Base-by-base conservation (phyloP, 2,888 invertebrate genomes). In the Steromphala cineraria region DNA sequence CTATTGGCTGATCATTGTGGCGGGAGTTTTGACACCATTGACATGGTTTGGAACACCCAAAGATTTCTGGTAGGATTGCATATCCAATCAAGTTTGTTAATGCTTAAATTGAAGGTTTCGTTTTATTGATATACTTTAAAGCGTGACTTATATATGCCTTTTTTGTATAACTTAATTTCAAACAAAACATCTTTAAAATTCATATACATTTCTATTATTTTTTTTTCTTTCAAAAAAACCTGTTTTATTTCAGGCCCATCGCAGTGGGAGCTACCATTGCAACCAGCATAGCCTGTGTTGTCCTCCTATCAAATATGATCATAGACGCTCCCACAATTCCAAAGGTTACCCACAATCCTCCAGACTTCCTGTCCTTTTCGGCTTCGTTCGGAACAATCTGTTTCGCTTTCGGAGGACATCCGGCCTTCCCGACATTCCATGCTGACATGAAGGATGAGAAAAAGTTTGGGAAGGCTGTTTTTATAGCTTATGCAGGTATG, bases 41-140 rank as follows among this genome's bases (percentile, higher is more conserved):
- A 95, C 97, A 95, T 97, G 97, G 97, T 95, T 97, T 5, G 97
- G 97, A 75, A 97, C 97, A 84, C 97, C 98, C 0, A 97, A 97
- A 92, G 97, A 98, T 91, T 97, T 98, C 96, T 97, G 97, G 98
- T 97, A 93, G 95, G 95, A 10, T 10, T n/a, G n/a, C n/a, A n/a
- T n/a, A n/a, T n/a, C n/a, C n/a, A n/a, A n/a, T n/a, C n/a, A n/a
- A n/a, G n/a, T n/a, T n/a, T n/a, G n/a, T n/a, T n/a, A n/a, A n/a
- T n/a, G n/a, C n/a, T n/a, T n/a, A n/a, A n/a, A n/a, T n/a, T n/a
- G n/a, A n/a, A n/a, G n/a, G n/a, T n/a, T n/a, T n/a, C n/a, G n/a
- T n/a, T n/a, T n/a, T n/a, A n/a, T n/a, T n/a, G n/a, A n/a, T n/a
- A n/a, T n/a, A n/a, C n/a, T n/a, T n/a, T n/a, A n/a, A n/a, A n/a